Percentiles rank a stretch among this genome's conserved stretches.
Evolutionary conservation across 2,888 invertebrate species (phyloP).

Genomic region (Acholoe squamosa): DNA sequence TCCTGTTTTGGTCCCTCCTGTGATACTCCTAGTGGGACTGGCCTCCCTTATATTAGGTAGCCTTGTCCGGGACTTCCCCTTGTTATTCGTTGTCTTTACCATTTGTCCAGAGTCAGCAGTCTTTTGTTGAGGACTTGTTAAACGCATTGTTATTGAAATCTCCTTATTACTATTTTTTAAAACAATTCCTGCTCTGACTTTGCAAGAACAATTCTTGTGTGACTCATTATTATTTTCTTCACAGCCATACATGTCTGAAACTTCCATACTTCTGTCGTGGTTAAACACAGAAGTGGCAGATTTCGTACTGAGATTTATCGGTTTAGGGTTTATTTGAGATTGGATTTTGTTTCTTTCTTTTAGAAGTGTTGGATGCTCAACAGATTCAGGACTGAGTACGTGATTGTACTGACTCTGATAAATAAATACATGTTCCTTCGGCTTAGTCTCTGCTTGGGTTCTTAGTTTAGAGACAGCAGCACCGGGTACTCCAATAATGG

Average conservation of each 20-base stretch:
- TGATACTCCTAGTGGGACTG: not conserved
- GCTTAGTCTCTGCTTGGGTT: too few relatives aligned
- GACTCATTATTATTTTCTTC: not conserved
- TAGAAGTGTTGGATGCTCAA: too few relatives aligned
- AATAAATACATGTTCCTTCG: too few relatives aligned
- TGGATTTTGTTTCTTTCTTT: too few relatives aligned
- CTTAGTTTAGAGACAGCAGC: too few relatives aligned
- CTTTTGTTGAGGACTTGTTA: not conserved
- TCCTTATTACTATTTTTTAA: not conserved
- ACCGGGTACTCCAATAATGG: too few relatives aligned
- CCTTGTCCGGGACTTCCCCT: not conserved
- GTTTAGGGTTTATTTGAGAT: too few relatives aligned
- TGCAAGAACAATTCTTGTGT: slow-evolving; percentile 24
- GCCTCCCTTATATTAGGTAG: not conserved
- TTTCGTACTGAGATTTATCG: too few relatives aligned
- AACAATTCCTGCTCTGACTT: slow-evolving; percentile 15
- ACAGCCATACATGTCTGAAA: not conserved
- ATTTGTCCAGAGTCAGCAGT: not conserved
- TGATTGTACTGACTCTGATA: too few relatives aligned
- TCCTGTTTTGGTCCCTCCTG: not conserved
- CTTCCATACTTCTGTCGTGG: not conserved
- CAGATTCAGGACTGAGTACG: too few relatives aligned
- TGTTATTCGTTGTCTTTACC: not conserved
- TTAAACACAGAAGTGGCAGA: not conserved
- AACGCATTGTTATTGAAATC: not conserved